Evolutionary conservation across 1,140 invertebrate genomes (phyloP), one percentile per base, ranked within the genome.

Genomic region (Drusus annulatus): DNA sequence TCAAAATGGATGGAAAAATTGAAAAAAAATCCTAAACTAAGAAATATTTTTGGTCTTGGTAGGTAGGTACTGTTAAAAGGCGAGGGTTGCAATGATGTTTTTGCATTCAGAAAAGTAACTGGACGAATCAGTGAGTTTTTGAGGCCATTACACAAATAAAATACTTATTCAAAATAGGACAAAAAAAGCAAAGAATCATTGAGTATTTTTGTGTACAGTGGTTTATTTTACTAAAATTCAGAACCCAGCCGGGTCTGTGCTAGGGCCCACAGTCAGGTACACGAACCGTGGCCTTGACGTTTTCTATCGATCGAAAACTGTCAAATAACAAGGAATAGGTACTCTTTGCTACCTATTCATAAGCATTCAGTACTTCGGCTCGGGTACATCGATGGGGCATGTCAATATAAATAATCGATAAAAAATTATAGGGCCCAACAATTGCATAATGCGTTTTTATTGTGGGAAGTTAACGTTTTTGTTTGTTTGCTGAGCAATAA

Each of bases 361-460:
- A 10, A 1, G 36, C 13, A 13, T 4, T 6, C 28, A 5, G 31
- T 36, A 36, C 68, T 65, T 15, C 25, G 16, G 23, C 25, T 6
- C 62, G 10, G 28, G 19, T 31, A 36, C 68, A 17, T 65, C 62
- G 62, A 19, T 19, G 76, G 76, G 76, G 76, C 45, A n/a, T 65
- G 76, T 45, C 15, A 78, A 58, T 69, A 69, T 78, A 78, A 78
- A 78, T 78, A 78, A 78, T 78, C 76, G 76, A 69, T 78, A 69
- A 69, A 78, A 78, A 78, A 78, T 69, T 74, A 62, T 62, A 69
- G 36, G 31, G 50, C 31, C 62, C n/a, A 58, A 78, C 76, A 78
- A 78, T 69, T 21, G 76, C 50, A 15, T 78, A 63, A 68, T 69
- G 62, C 63, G 19, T 78, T 78, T 78, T 52, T 78, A 78, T 78